phyloP scores from a whole-genome alignment of 2,888 invertebrate genomes.

The Tiphia femorata region DNA sequence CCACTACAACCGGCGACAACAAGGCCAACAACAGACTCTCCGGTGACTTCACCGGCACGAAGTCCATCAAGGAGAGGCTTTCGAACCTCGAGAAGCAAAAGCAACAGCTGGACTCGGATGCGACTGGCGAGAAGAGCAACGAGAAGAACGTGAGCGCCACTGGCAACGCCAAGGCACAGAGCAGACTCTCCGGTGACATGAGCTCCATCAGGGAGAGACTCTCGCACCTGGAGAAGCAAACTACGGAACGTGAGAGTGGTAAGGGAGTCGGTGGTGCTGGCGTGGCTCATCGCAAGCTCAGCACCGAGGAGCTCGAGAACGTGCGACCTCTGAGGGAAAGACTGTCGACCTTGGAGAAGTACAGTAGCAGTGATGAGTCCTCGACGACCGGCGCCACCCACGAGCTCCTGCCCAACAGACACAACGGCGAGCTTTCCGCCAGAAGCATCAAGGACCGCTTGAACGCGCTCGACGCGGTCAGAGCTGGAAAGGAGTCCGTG shows the following conservation, averaged over 20 bases:
- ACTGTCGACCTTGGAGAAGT: slow-evolving; percentile 57
- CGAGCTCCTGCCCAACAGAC: slow-evolving; percentile 10
- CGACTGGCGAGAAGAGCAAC: too few relatives aligned
- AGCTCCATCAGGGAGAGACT: slow-evolving; percentile 76
- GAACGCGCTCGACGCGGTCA: slow-evolving; percentile 71
- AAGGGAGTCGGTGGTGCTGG: slow-evolving; percentile 18
- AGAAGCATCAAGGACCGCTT: slow-evolving; percentile 70
- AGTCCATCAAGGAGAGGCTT: slow-evolving; percentile 80
- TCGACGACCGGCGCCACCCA: slow-evolving; percentile 25
- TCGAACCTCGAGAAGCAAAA: slow-evolving; percentile 78
- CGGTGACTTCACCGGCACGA: slow-evolving; percentile 76
- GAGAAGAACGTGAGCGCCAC: slow-evolving; percentile 68
- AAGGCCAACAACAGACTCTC: slow-evolving; percentile 67
- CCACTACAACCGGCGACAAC: too few relatives aligned
- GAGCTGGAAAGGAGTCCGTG: slow-evolving; percentile 69
- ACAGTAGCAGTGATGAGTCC: slow-evolving; percentile 46
- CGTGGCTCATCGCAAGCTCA: slow-evolving; percentile 35
- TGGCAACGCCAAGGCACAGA: slow-evolving; percentile 48
- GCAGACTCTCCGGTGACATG: slow-evolving; percentile 74
- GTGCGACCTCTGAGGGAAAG: slow-evolving; percentile 58
- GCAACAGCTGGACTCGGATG: slow-evolving; percentile 73
- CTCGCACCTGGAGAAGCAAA: slow-evolving; percentile 74
- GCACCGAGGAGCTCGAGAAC: slow-evolving; percentile 53
- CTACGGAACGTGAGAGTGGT: slow-evolving; percentile 56
- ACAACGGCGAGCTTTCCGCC: slow-evolving; percentile 48